A percentile compares a stretch with the other conserved stretches of the same genome.
Evolutionary conservation across 2,113 vertebrate genomes (phyloP).

Genomic region (Sebastes fasciatus): DNA sequence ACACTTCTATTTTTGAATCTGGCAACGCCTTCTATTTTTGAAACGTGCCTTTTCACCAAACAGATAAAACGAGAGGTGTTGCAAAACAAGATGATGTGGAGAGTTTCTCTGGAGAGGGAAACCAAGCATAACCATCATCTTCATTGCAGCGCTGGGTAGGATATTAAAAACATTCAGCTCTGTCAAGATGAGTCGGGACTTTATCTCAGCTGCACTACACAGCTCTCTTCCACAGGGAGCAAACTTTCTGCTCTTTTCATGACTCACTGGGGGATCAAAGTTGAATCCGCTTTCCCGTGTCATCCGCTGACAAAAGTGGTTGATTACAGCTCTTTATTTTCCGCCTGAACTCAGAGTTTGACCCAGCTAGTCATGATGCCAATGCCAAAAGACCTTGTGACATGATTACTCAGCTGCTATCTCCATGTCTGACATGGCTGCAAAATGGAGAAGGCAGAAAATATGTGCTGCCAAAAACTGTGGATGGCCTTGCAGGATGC

Average conservation of each 20-base stretch:
- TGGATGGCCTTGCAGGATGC: constrained; percentile 1
- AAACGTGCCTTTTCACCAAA: constrained; percentile 56
- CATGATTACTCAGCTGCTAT: not conserved
- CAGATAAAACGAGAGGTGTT: constrained; percentile 47
- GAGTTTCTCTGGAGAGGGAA: constrained; percentile 46
- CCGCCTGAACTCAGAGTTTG: constrained; percentile 25
- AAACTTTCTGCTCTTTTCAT: constrained; percentile 30
- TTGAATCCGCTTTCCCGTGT: constrained; percentile 32
- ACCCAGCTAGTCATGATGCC: constrained; percentile 8
- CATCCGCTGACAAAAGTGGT: constrained; percentile 4
- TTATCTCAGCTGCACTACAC: constrained; percentile 23
- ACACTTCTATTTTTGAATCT: constrained; percentile 52
- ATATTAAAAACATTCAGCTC: constrained; percentile 48
- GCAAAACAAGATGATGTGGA: constrained; percentile 45
- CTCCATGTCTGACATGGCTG: not conserved
- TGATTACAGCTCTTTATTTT: constrained; percentile 29
- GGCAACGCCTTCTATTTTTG: constrained; percentile 64
- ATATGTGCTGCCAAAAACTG: constrained; percentile 15
- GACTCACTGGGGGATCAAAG: constrained; percentile 44
- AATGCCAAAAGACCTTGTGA: not conserved
- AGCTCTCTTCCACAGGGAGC: constrained; percentile 12
- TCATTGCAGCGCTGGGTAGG: constrained; percentile 14
- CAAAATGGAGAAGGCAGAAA: constrained; percentile 35
- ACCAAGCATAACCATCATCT: constrained; percentile 51
- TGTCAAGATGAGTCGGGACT: constrained; percentile 14